These are phyloP conservation scores for Luffia ferchaultella DNA, from an alignment of 2,888 invertebrate species.

Conservation along the genomic window DNA sequence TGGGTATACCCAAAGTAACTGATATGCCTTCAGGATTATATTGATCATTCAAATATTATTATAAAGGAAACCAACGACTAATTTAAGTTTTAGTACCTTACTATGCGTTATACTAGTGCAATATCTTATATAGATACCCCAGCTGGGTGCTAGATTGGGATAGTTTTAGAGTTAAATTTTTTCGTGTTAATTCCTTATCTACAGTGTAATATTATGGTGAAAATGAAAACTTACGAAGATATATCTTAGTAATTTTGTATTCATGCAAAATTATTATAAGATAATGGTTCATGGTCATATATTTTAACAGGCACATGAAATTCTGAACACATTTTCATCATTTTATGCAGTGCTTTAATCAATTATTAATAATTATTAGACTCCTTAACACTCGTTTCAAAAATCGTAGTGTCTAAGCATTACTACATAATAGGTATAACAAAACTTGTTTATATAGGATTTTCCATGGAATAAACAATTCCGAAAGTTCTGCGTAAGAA, in stretches of 20 bases:
- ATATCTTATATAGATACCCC: slow-evolving; percentile 26
- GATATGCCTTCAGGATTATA: slow-evolving; percentile 79
- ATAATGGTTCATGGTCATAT: no score
- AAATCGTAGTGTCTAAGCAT: no score
- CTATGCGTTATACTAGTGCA: slow-evolving; percentile 51
- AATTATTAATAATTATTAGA: no score
- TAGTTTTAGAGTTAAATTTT: background rate
- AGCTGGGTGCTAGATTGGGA: slow-evolving; percentile 1
- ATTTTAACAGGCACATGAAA: no score
- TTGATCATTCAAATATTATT: slow-evolving; percentile 33
- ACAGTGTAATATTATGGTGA: slow-evolving; percentile 3
- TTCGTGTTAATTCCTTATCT: slow-evolving; percentile 12
- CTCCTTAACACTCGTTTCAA: no score
- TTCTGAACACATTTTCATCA: no score
- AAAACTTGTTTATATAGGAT: no score
- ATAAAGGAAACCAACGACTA: slow-evolving; percentile 58
- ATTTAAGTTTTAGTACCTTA: slow-evolving; percentile 48
- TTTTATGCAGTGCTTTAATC: no score
- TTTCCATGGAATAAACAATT: no score
- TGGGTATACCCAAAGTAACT: slow-evolving; percentile 70
- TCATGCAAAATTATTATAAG: slow-evolving; percentile 58
- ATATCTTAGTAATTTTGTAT: slow-evolving; percentile 60
- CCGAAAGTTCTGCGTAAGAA: no score
- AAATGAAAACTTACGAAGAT: slow-evolving; percentile 4
- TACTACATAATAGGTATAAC: no score